Base-by-base conservation (phyloP, 2,797 vertebrate species). In the Carcharodon carcharias region DNA sequence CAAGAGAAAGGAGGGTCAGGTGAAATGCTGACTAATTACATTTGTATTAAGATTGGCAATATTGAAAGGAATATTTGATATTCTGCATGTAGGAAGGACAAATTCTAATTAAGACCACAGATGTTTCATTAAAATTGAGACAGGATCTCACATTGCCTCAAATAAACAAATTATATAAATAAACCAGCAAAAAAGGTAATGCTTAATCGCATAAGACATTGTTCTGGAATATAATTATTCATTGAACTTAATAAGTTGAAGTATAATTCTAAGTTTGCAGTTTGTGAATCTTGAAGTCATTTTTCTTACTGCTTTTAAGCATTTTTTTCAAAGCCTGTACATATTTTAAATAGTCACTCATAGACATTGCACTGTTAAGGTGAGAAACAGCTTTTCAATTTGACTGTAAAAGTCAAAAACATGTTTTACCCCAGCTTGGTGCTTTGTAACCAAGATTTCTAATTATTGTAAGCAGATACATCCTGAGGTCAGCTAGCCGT, bases 101-200 rank as follows among this genome's bases (percentile, higher is more conserved):
- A 54, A 16, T 56, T 77, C 54, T 56, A 56, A 95, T 73, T 95
- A 35, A 73, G 69, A 16, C 1, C 69, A 18, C 7, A 73, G 94
- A 73, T 56, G 94, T 95, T 95, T 77, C 77, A 73, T 77, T 95
- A 58, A 50, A 95, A 95, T 95, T 71, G 69, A 95, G 50, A 77
- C 94, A 73, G 31, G 56, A 67, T 67, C 21, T 45, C 23, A 18
- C 63, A 67, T 21, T 65, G 61, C 23, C 18, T 2, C 7, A 67
- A 67, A 65, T 45, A 63, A 45, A 67, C 8, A 45, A 23, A 26
- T 65, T 9, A 21, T 67, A 93, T 11, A n/a, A 67, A 65, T 11
- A 18, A 93, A 93, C 21, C n/a, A 3, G 26, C 61, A 45, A 23
- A 93, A 26, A 93, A 67, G 35, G 9, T 65, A 63, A 67, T 63